Evolutionary conservation across 2,113 vertebrate species (phyloP).

Genomic region (Anarhynchus alexandrinus): DNA sequence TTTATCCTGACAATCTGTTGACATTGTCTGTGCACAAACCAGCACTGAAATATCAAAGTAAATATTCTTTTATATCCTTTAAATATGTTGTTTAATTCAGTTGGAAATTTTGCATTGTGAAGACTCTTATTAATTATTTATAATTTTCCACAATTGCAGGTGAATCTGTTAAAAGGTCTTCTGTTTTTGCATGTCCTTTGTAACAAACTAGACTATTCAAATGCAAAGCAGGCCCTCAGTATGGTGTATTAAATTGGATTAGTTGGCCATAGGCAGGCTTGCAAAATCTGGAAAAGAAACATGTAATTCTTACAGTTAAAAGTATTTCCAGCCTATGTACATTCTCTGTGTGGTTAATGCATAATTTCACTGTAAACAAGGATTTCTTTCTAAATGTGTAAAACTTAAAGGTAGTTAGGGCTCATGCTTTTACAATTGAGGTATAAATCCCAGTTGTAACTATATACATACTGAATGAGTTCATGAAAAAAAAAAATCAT

Average conservation of each 20-base stretch:
- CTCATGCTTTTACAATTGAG: neutral
- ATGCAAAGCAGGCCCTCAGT: neutral
- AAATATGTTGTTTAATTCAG: neutral
- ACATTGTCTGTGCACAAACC: neutral
- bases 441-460: conserved; percentile 36
- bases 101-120: neutral
- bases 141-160: neutral
- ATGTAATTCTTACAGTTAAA: neutral
- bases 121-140: neutral
- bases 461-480: neutral
- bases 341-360: neutral
- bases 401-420: neutral
- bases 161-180: neutral
- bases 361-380: neutral
- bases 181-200: neutral
- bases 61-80: neutral
- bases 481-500: neutral
- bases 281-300: neutral
- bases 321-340: neutral
- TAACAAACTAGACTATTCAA: neutral
- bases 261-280: neutral
- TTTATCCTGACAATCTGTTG: neutral
- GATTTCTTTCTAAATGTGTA: neutral
- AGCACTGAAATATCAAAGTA: neutral
- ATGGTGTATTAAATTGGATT: neutral